Evolutionary conservation across 2,113 vertebrate genomes (phyloP), one percentile per base, ranked within the genome.

Genomic region (Kryptolebias marmoratus): DNA sequence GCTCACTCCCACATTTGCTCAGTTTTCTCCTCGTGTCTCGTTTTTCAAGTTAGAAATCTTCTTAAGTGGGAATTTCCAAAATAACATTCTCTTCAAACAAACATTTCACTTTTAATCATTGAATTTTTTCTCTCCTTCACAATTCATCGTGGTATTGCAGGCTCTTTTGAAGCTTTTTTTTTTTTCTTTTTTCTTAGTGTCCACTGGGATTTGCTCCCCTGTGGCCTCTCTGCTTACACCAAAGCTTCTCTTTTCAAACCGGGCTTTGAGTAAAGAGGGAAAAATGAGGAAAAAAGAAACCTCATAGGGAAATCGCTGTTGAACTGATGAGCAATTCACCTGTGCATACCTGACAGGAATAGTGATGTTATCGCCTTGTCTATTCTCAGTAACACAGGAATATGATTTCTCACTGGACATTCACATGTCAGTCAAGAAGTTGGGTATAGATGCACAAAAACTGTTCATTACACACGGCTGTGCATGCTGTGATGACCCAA

Each of bases 31-130:
- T 79, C 81, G 82, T 87, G 74, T 88, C 69, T 88, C 58, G 70
- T 83, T 85, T 84, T 11, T 85, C 84, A 84, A 88, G 83, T 75
- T 68, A 42, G 71, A 92, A 93, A 93, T 91, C 89, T 91, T 93
- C 88, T 92, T 84, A 93, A 91, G 91, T 91, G 82, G 90, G 84
- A 62, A 88, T 91, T 85, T 93, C 82, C 68, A 92, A 92, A 94
- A 94, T 94, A 94, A 91, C 90, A 94, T 93, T 89, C 92, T 91
- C 92, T 93, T 94, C 93, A 94, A 94, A 94, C 91, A 94, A 94
- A 94, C 93, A 93, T 93, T 94, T 93, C 92, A 93, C 90, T 93
- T 93, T 93, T 94, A 94, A 94, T 94, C 92, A 94, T 90, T 87
- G 87, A 84, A 89, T 91, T 92, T 92, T 90, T 42, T 65, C 81